These are phyloP conservation scores for Drosophila dunni DNA, from an alignment of 1,140 invertebrate species.

Conservation along the genomic window DNA sequence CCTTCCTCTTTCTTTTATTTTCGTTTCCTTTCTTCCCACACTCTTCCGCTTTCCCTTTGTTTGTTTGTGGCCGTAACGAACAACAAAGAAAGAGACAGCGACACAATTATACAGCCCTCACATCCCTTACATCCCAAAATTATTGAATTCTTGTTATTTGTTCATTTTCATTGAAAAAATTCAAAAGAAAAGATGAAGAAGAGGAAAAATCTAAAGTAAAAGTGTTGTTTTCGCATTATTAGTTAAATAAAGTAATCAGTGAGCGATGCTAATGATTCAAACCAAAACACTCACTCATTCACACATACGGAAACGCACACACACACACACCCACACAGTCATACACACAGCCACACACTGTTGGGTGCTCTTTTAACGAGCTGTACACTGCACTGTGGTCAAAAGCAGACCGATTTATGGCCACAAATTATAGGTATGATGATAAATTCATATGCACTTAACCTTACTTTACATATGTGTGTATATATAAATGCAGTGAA, in stretches of 20 bases:
- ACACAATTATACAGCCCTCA: background rate
- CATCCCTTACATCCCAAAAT: slow-evolving; percentile 3
- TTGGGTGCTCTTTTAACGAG: too few species aligned
- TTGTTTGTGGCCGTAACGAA: slow-evolving; percentile 18
- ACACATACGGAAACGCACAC: background rate
- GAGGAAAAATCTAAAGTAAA: background rate
- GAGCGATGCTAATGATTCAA: slow-evolving; percentile 6
- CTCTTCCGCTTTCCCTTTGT: background rate
- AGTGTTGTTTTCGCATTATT: slow-evolving; percentile 33
- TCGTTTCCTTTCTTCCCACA: background rate
- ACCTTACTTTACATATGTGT: too few species aligned
- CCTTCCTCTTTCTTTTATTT: slow-evolving; percentile 23
- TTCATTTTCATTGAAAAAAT: slow-evolving; percentile 12
- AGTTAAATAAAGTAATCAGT: slow-evolving; percentile 56
- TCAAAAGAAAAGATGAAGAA: background rate
- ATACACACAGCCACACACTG: too few species aligned
- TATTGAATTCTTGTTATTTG: background rate
- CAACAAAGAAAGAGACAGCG: background rate
- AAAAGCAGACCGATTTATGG: too few species aligned
- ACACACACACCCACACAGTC: background rate
- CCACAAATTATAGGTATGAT: too few species aligned
- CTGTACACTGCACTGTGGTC: too few species aligned
- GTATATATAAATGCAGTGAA: too few species aligned
- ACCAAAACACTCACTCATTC: background rate
- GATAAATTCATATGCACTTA: too few species aligned